Evolutionary conservation across 1,140 invertebrate species (phyloP), one percentile per base, ranked within the genome.

Genomic region (Phthorimaea operculella): DNA sequence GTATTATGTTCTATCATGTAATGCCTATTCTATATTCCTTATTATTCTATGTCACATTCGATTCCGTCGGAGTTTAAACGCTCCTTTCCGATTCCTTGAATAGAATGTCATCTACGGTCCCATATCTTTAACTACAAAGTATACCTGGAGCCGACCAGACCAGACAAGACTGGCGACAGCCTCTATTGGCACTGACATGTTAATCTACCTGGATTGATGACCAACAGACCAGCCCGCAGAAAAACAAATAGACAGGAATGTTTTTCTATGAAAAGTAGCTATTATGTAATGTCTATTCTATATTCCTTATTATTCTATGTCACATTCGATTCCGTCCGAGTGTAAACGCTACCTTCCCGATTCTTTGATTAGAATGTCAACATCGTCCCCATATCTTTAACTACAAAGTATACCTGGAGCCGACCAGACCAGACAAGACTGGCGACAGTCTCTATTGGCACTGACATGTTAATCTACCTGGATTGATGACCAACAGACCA

Each of bases 91-190:
- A n/a, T n/a, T n/a, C n/a, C n/a, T n/a, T n/a, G n/a, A n/a, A n/a
- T n/a, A n/a, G n/a, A n/a, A n/a, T n/a, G n/a, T n/a, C n/a, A n/a
- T n/a, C n/a, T n/a, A n/a, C n/a, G n/a, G n/a, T n/a, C n/a, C n/a
- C n/a, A n/a, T n/a, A n/a, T n/a, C n/a, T n/a, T n/a, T n/a, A n/a
- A n/a, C n/a, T n/a, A n/a, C n/a, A n/a, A n/a, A n/a, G n/a, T n/a
- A n/a, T n/a, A n/a, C n/a, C n/a, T n/a, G 10, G 42, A 6, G 14
- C 6, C 42, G 47, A 62, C 58, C 54, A n/a, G n/a, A n/a, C 55
- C 61, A 58, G 63, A 61, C 68, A 70, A 70, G 66, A 56, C 56
- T 67, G 68, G 68, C 71, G 71, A 71, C 71, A 67, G 63, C 47
- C 57, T 61, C 60, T 61, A 64, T 68, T 66, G 59, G 53, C 10